Conservation (phyloP, 2,888 invertebrate genomes). For the Quadroppia sp. region DNA sequence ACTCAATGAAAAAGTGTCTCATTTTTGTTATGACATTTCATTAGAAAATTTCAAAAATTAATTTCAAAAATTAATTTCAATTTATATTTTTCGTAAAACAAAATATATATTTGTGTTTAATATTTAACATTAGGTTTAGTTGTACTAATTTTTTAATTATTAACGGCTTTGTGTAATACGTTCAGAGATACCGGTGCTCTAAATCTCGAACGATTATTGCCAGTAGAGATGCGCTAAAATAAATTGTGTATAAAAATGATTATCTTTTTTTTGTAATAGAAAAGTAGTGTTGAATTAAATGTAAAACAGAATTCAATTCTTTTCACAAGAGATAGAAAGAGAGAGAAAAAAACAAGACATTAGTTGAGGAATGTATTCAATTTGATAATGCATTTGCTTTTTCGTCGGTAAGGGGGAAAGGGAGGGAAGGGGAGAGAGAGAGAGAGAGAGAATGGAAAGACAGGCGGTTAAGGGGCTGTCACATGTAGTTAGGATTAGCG, state of each 20-base stretch:
- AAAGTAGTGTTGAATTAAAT: not conserved
- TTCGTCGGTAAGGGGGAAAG: not conserved
- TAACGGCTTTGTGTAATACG: no score
- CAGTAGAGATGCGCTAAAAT: not conserved
- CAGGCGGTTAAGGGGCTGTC: constrained; percentile 15
- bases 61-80: no score
- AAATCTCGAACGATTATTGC: not conserved
- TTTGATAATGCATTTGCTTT: constrained; percentile 27
- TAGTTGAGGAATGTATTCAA: constrained; percentile 27
- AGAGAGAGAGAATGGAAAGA: no score
- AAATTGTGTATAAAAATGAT: constrained; percentile 21
- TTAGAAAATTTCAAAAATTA: no score
- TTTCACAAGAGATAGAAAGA: not conserved
- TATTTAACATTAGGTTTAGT: no score
- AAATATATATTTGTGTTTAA: no score
- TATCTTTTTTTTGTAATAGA: not conserved
- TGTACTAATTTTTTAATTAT: no score
- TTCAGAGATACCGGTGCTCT: no score
- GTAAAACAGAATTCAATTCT: constrained; percentile 3
- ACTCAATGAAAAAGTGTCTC: no score
- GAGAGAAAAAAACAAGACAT: not conserved
- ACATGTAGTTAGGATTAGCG: constrained; percentile 24
- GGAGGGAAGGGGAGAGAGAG: not conserved
- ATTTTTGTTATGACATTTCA: no score
- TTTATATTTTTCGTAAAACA: no score